Percentiles rank a stretch among this genome's conserved stretches.
phyloP scores from a whole-genome alignment of 2,113 vertebrate species.

The Gracilinanus agilis region DNA sequence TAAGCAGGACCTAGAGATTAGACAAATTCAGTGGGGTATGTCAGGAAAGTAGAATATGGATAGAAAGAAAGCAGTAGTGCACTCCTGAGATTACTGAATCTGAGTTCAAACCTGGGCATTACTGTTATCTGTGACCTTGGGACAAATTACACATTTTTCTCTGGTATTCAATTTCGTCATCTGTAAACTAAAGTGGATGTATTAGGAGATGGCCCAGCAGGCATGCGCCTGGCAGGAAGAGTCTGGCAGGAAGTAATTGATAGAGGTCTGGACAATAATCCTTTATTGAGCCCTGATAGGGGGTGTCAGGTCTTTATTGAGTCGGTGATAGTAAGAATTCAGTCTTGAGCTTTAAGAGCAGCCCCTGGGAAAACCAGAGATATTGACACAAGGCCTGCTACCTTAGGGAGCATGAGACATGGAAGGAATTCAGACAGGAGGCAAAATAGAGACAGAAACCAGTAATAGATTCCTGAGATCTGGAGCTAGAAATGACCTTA shows the following conservation, averaged over 20 bases:
- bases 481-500: not conserved
- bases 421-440: not conserved
- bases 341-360: not conserved
- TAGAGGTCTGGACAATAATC: not conserved
- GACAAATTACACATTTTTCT: not conserved
- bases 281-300: not conserved
- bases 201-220: not conserved
- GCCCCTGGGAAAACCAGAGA: not conserved
- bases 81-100: not conserved
- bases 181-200: not conserved
- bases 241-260: not conserved
- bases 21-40: not conserved
- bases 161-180: not conserved
- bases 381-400: not conserved
- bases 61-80: not conserved
- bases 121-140: not conserved
- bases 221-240: not conserved
- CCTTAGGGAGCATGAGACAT: not conserved
- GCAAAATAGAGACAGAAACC: not conserved
- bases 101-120: not conserved
- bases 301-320: not conserved
- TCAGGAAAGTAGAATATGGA: not conserved
- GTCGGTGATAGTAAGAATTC: not conserved
- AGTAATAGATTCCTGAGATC: not conserved
- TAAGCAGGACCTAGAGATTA: not conserved